These are phyloP conservation scores for Podarcis siculus DNA, from an alignment of 2,797 vertebrate species.

Conservation along the genomic window DNA sequence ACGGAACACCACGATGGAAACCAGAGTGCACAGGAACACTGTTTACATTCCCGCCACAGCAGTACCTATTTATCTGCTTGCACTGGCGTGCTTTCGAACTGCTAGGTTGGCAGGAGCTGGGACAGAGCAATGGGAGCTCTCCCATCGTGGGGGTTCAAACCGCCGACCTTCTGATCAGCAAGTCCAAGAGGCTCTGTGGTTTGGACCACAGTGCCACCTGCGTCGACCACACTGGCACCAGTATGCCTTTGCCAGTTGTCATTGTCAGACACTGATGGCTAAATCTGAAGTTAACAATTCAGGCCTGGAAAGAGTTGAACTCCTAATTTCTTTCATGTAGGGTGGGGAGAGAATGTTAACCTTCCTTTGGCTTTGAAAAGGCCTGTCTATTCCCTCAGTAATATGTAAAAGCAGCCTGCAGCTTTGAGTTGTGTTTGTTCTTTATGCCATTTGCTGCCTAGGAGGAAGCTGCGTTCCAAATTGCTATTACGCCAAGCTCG, in stretches of 20 bases:
- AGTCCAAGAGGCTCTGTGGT: too few species aligned
- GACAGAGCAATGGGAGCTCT: too few species aligned
- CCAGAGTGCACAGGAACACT: too few species aligned
- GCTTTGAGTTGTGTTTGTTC: slow-evolving; percentile 44
- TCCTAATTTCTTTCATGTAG: not conserved
- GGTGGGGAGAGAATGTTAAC: not conserved
- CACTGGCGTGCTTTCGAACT: too few species aligned
- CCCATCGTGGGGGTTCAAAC: too few species aligned
- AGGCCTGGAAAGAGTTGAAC: not conserved
- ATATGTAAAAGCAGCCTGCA: slow-evolving; percentile 42
- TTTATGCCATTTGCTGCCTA: slow-evolving; percentile 69
- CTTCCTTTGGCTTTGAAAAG: slow-evolving; percentile 64
- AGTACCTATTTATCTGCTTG: too few species aligned
- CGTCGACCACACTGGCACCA: not conserved
- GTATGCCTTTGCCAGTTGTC: not conserved
- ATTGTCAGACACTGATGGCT: not conserved
- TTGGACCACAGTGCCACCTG: too few species aligned
- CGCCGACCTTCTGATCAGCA: too few species aligned
- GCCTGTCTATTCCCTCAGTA: slow-evolving; percentile 35
- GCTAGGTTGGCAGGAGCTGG: too few species aligned
- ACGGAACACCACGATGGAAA: too few species aligned
- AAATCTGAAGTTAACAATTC: not conserved
- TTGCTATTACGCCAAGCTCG: slow-evolving; percentile 24
- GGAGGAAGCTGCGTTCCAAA: slow-evolving; percentile 53
- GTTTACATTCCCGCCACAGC: too few species aligned